Evolutionary conservation across 2,113 vertebrate species (phyloP).

Genomic region (Poecile atricapillus): DNA sequence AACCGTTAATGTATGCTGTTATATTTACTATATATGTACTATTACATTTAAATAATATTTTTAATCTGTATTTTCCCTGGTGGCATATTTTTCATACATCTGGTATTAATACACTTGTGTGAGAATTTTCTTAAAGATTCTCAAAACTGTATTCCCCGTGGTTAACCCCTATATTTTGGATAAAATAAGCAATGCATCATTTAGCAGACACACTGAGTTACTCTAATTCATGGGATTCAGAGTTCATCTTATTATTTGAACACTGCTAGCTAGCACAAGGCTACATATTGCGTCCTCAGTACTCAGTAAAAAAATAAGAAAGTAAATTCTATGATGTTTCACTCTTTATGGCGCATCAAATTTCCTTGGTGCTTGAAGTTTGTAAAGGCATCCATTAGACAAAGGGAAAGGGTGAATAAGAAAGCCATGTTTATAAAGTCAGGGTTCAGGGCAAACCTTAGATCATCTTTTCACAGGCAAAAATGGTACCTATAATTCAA

Average conservation of each 20-base stretch:
- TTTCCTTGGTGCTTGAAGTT: background rate
- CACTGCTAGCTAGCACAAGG: background rate
- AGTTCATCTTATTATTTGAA: conserved; percentile 49
- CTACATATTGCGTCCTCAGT: conserved; percentile 19
- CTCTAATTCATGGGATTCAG: background rate
- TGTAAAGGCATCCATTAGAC: background rate
- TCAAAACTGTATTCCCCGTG: conserved; percentile 27
- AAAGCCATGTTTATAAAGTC: background rate
- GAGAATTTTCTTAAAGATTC: background rate
- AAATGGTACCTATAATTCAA: background rate
- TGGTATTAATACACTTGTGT: conserved; percentile 30
- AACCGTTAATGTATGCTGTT: background rate
- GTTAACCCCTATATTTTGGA: background rate
- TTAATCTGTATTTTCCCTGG: conserved; percentile 36
- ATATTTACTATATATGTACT: background rate
- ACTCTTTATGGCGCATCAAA: background rate
- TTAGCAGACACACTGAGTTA: background rate
- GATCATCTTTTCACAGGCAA: background rate
- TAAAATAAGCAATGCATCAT: conserved; percentile 20
- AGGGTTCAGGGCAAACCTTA: background rate
- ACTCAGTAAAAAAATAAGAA: background rate
- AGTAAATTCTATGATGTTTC: background rate
- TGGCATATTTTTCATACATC: conserved; percentile 45
- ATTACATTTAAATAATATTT: background rate
- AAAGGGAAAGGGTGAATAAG: background rate